Evolutionary conservation across 2,888 invertebrate genomes (phyloP).

Genomic region (Calephelis perditalis): DNA sequence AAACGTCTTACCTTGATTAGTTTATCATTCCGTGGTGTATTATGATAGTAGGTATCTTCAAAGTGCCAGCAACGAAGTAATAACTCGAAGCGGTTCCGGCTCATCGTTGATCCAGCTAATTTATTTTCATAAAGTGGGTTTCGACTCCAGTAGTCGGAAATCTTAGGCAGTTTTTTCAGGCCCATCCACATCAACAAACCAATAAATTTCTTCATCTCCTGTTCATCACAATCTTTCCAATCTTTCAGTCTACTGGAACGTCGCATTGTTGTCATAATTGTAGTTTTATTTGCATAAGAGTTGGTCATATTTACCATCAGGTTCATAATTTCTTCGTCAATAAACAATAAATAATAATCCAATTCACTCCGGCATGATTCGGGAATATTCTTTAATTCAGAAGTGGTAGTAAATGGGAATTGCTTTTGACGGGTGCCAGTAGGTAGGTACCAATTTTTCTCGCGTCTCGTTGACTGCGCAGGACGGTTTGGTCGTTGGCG

Average conservation of each 20-base stretch:
- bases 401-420: too few species aligned
- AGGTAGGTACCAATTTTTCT: too few species aligned
- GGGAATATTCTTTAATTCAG: too few species aligned
- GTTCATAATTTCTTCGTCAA: constrained; percentile 18
- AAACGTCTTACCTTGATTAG: constrained; percentile 13
- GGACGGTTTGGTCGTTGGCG: too few species aligned
- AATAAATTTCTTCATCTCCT: constrained; percentile 16
- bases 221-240: constrained; percentile 10
- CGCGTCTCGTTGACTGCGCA: too few species aligned
- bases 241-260: constrained; percentile 13
- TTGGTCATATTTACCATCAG: constrained; percentile 15
- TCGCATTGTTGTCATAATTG: constrained; percentile 13
- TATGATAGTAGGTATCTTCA: constrained; percentile 10
- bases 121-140: constrained; percentile 5
- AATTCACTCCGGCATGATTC: constrained; percentile 1
- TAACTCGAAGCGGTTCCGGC: constrained; percentile 8
- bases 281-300: constrained; percentile 17
- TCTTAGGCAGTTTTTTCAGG: constrained; percentile 17
- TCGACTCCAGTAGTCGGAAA: constrained; percentile 15
- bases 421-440: too few species aligned
- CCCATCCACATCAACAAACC: constrained; percentile 17
- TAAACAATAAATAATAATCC: constrained; percentile 11
- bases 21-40: constrained; percentile 10
- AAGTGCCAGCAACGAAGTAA: constrained; percentile 4
- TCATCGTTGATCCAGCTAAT: constrained; percentile 4